Conservation (phyloP, 2,797 vertebrate species). For the Mareca strepera region DNA sequence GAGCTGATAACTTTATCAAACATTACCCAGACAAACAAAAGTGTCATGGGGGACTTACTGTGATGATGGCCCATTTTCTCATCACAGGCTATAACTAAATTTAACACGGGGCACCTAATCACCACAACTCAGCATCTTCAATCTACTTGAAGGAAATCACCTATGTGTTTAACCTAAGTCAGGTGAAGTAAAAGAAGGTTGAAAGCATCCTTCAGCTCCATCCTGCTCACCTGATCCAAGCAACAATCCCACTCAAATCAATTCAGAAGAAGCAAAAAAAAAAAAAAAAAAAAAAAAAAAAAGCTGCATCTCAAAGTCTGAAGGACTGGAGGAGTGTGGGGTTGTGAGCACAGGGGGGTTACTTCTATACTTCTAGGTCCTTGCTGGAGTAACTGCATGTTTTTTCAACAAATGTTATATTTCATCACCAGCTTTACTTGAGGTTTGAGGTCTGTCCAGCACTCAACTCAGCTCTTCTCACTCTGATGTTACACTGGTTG, state of each 20-base stretch:
- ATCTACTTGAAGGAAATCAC: background rate
- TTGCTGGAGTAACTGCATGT: background rate
- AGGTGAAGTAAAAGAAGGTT: background rate
- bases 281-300: background rate
- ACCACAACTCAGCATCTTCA: background rate
- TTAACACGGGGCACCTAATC: background rate
- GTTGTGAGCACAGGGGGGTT: background rate
- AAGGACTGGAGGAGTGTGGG: background rate
- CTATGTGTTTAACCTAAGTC: background rate
- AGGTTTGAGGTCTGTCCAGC: background rate
- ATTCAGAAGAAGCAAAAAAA: background rate
- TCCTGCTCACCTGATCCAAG: background rate
- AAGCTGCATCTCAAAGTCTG: background rate
- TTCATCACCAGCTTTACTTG: background rate
- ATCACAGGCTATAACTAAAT: background rate
- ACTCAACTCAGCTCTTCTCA: background rate
- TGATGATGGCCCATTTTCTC: background rate
- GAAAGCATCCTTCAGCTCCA: background rate
- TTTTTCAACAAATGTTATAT: background rate
- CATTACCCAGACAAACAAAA: background rate
- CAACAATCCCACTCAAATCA: background rate
- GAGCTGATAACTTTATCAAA: background rate
- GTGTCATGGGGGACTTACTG: rapidly evolving
- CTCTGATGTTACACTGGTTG: background rate
- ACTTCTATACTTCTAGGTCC: background rate